These are phyloP conservation scores for Gonioctena quinquepunctata DNA, from an alignment of 1,140 invertebrate genomes.

Conservation along the genomic window DNA sequence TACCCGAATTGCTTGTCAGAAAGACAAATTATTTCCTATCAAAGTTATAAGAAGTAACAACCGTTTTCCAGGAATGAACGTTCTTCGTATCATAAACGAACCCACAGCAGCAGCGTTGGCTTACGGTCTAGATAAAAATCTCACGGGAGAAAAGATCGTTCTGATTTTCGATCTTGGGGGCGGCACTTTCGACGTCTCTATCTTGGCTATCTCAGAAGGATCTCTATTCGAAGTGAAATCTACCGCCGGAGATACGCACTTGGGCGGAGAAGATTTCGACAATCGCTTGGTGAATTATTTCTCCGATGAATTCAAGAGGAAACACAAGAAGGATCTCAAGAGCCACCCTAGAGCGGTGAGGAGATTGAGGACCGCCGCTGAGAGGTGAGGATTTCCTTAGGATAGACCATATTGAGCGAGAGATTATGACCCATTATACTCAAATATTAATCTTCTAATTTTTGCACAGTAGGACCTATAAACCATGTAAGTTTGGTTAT, in stretches of 20 bases:
- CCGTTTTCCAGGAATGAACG: slow-evolving; percentile 68
- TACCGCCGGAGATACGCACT: slow-evolving; percentile 66
- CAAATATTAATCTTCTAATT: no score
- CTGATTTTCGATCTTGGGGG: slow-evolving; percentile 71
- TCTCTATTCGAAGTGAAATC: slow-evolving; percentile 70
- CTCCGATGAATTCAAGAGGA: slow-evolving; percentile 60
- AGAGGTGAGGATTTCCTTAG: slow-evolving; percentile 53
- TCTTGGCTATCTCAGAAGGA: slow-evolving; percentile 75
- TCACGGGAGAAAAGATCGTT: slow-evolving; percentile 70
- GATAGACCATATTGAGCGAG: background rate
- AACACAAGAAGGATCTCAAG: slow-evolving; percentile 59
- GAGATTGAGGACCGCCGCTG: slow-evolving; percentile 77
- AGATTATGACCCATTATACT: background rate
- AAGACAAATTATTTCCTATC: no score
- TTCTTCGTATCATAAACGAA: slow-evolving; percentile 62
- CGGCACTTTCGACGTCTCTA: slow-evolving; percentile 76
- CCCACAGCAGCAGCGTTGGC: slow-evolving; percentile 78
- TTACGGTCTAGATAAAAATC: slow-evolving; percentile 78
- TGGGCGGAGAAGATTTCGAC: slow-evolving; percentile 64
- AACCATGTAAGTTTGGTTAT: no score
- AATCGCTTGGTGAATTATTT: slow-evolving; percentile 73
- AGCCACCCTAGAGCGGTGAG: slow-evolving; percentile 61
- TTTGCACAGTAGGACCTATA: no score
- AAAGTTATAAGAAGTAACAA: no score
- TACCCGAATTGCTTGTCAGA: no score